Evolutionary conservation across 2,797 vertebrate species (phyloP), one percentile per base, ranked within the genome.

Genomic region (Acomys russatus): DNA sequence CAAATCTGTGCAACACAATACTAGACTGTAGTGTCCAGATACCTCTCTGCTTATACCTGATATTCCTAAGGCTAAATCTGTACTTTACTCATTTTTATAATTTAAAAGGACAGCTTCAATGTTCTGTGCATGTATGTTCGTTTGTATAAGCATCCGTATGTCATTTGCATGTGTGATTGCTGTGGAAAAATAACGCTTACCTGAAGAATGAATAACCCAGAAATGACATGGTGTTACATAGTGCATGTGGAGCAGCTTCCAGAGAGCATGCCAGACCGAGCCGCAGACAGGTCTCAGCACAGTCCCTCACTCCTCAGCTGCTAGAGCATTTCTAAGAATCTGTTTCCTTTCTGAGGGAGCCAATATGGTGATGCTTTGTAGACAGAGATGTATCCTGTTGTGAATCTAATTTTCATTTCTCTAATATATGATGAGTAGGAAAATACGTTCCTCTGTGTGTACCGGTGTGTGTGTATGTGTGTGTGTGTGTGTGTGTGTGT

Each of bases 1-100:
- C 87, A 96, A 84, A 84, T 96, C 15, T 83, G 28, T 83, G 54
- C 90, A 94, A 96, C 56, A 20, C 20, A 64, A 68, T 6, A 35
- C 15, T 74, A 66, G 22, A 77, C 30, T 63, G 1, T 6, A 89
- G 20, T 74, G 73, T 86, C 59, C 35, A 68, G 49, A 23, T 90
- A 8, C 49, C 9, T 56, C 87, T 78, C 10, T 64, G 11, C 49
- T 15, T 68, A 6, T 73, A 61, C 30, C 70, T 6, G 44, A 38
- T 63, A 85, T 44, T 92, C 20, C 83, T 49, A 76, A 64, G 51
- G 51, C n/a, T 17, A 87, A 95, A 79, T 83, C 22, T 90, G 3
- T 61, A 94, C 71, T 94, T 78, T 91, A 9, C 79, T 88, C 35
- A 82, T 54, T 74, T 93, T 76, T 92, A 71, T 80, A 64, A 85